These are phyloP conservation scores for Andrena praecox DNA, from an alignment of 2,888 invertebrate species.

Conservation along the genomic window DNA sequence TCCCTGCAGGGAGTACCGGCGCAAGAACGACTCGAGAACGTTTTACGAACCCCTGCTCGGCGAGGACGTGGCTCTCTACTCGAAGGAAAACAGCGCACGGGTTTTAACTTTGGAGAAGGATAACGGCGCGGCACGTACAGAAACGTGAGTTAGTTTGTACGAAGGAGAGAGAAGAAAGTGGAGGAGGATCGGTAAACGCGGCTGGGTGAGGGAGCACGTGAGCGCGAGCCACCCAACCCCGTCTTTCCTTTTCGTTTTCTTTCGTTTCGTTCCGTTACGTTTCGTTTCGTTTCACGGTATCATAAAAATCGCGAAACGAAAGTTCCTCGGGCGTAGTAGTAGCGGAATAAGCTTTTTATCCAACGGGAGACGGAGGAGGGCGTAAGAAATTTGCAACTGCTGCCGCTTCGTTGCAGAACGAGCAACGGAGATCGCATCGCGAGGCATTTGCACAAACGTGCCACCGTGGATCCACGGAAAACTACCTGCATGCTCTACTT, in stretches of 20 bases:
- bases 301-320: conserved; percentile 21
- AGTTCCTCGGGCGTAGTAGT: neutral
- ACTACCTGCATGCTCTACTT: conserved; percentile 98
- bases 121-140: conserved; percentile 45
- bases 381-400: conserved; percentile 12
- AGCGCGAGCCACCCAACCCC: too few species aligned
- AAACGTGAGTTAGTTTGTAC: conserved; percentile 54
- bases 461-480: conserved; percentile 93
- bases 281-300: conserved; percentile 10
- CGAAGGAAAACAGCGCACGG: conserved; percentile 75
- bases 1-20: conserved; percentile 41
- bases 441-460: conserved; percentile 85
- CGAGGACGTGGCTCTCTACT: conserved; percentile 80
- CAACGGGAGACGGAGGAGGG: neutral
- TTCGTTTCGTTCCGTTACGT: too few species aligned
- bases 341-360: conserved; percentile 24
- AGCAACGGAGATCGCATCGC: conserved; percentile 59
- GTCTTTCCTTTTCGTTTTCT: too few species aligned
- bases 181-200: neutral
- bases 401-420: conserved; percentile 28
- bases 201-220: neutral
- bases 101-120: conserved; percentile 52
- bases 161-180: neutral
- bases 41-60: conserved; percentile 82
- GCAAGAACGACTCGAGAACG: conserved; percentile 76